Conservation (phyloP, 2,113 vertebrate species). For the Hydropotes inermis region DNA sequence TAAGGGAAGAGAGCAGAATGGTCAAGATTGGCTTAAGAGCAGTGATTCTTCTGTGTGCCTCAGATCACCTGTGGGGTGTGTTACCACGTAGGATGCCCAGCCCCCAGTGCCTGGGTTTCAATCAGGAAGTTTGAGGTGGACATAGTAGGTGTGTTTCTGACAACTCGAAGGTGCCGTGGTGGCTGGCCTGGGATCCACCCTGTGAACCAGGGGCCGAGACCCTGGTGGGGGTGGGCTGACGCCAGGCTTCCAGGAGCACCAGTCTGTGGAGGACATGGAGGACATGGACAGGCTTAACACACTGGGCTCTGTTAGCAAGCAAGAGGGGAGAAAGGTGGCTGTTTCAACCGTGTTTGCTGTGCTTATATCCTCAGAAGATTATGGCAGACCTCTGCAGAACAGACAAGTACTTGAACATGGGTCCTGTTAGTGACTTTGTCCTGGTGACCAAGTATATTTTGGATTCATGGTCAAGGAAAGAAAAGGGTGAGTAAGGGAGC, state of each 20-base stretch:
- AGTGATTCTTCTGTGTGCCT: neutral
- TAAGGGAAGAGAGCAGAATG: neutral
- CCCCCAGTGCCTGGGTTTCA: neutral
- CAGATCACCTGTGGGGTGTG: neutral
- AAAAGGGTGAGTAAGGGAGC: neutral
- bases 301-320: neutral
- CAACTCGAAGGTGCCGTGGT: neutral
- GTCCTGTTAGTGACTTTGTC: neutral
- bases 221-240: too few species aligned
- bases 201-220: neutral
- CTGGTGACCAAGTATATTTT: neutral
- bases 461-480: neutral
- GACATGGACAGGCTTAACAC: neutral
- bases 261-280: fast-evolving
- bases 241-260: neutral
- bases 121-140: neutral
- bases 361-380: neutral
- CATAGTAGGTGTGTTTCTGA: neutral
- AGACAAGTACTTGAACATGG: neutral
- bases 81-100: neutral
- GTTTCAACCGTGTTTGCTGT: neutral
- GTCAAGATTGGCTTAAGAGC: neutral
- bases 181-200: neutral
- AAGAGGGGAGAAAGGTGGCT: neutral
- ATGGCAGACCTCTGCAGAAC: neutral